Evolutionary conservation across 2,797 vertebrate genomes (phyloP).

Genomic region (Margarornis squamiger): DNA sequence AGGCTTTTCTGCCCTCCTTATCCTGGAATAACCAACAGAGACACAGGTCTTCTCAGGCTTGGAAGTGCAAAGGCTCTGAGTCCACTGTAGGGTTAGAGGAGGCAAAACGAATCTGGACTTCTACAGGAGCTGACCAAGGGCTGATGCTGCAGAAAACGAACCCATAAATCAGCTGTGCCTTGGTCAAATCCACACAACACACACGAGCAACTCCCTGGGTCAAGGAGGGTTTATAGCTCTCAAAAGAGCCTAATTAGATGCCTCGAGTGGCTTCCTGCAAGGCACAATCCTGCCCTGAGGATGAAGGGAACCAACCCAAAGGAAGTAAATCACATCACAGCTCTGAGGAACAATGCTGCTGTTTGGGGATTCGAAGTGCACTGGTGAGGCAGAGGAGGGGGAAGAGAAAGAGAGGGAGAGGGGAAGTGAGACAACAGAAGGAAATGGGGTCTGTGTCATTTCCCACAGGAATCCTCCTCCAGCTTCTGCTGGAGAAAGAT

Average conservation of each 20-base stretch:
- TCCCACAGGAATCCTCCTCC: constrained; percentile 80
- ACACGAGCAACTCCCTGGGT: neutral
- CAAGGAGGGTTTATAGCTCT: neutral
- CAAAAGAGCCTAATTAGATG: neutral
- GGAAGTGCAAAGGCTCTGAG: neutral
- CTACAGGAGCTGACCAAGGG: neutral
- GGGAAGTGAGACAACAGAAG: constrained; percentile 85
- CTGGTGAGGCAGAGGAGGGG: neutral
- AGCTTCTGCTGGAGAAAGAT: constrained; percentile 85
- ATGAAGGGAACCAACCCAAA: constrained; percentile 24
- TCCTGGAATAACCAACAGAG: neutral
- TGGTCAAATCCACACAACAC: neutral
- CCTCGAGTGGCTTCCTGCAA: constrained; percentile 34
- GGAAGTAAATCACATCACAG: constrained; percentile 61
- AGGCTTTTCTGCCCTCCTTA: neutral
- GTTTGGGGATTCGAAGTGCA: constrained; percentile 61
- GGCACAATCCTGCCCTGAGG: neutral
- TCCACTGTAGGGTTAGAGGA: neutral
- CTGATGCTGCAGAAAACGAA: neutral
- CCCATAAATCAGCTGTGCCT: neutral
- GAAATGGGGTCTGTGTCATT: constrained; percentile 84
- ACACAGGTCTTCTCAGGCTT: neutral
- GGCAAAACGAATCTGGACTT: neutral
- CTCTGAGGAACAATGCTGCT: constrained; percentile 80
- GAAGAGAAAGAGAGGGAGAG: constrained; percentile 56